Conservation (phyloP, 2,888 invertebrate species). For the Acanthoscelides obtectus region DNA sequence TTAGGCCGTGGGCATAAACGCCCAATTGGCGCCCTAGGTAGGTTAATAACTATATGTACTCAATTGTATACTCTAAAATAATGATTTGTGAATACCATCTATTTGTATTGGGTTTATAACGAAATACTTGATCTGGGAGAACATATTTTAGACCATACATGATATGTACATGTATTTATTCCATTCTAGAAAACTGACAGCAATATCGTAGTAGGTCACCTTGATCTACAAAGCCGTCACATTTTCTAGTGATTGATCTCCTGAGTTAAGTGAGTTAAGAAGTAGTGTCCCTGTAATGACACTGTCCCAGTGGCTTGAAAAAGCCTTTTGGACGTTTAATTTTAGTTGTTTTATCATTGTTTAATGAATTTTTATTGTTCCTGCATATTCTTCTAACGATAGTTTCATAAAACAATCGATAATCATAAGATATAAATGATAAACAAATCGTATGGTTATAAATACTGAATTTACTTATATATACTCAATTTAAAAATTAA, state of each 20-base stretch:
- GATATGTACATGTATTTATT: neutral
- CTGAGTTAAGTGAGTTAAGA: neutral
- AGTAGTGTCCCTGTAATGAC: neutral
- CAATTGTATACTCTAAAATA: neutral
- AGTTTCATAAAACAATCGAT: neutral
- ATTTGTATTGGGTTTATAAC: too few species aligned
- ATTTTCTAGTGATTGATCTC: neutral
- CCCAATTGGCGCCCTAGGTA: too few species aligned
- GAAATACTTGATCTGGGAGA: neutral
- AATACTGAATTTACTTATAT: neutral
- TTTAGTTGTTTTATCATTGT: neutral
- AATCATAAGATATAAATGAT: neutral
- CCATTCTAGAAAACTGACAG: neutral
- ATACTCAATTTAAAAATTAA: neutral
- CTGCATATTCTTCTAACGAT: neutral
- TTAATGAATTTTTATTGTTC: neutral
- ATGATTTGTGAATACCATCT: neutral
- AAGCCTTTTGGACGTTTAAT: too few species aligned
- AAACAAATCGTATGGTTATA: neutral
- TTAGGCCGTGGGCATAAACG: too few species aligned
- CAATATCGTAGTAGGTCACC: neutral
- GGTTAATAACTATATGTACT: too few species aligned
- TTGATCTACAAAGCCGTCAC: neutral
- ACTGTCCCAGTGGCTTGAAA: neutral
- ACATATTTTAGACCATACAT: neutral